Base-by-base conservation (phyloP, 2,888 invertebrate species). In the Pogonocherus hispidulus region DNA sequence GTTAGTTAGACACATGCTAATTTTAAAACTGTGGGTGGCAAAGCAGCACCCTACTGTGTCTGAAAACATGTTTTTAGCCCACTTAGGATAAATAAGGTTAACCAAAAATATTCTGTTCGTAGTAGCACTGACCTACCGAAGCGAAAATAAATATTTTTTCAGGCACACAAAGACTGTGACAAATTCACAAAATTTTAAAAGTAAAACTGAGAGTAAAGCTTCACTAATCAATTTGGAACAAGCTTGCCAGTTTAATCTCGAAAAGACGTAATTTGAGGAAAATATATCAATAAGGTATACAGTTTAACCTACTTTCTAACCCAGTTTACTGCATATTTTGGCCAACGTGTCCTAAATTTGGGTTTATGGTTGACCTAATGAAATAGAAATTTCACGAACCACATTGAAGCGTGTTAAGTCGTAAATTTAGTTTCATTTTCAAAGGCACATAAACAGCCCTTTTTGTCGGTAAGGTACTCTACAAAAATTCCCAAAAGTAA, bases 311-410 rank as follows among this genome's bases (percentile, higher is more conserved):
- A 80, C 75, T 80, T 81, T 79, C 76, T 63, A 76, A 72, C 76
- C 74, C 56, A 77, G 60, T 75, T 73, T 77, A 75, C 73, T 69
- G 74, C 71, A 73, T 66, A 69, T 72, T 72, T 73, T 70, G 70
- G 73, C 73, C 78, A 80, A 73, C 70, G 72, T 78, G 79, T 74
- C 77, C 79, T 71, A 79, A 81, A 80, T 78, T 75, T 76, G 68
- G 80, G 79, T 81, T 81, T 80, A 80, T 80, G 79, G 79, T 78
- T 80, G 79, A 80, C 80, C 80, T 71, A 79, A 76, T 78, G 79
- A 79, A 77, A 77, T 72, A 78, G 79, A 78, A 76, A 75, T 76
- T 76, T 76, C 72, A 35, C 60, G 71, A 76, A 78, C 72, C 74
- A 73, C 77, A 75, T 66, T 63, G 75, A 76, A 78, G 78, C 76